Base-by-base conservation (phyloP, 2,113 vertebrate genomes). In the Pagrus major region DNA sequence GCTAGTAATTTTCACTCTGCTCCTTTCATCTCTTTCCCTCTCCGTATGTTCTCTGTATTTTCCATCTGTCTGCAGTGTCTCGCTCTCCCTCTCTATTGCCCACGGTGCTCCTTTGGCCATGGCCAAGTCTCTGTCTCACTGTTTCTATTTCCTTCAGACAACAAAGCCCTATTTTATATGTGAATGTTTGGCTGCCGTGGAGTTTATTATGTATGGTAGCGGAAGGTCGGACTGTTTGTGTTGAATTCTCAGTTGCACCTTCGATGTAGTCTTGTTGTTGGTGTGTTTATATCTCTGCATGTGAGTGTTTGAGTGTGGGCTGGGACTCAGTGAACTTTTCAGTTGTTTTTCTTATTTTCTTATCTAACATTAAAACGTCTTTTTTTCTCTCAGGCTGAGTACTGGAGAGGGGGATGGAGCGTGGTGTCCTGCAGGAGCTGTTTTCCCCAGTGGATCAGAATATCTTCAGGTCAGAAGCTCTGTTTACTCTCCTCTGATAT, bases 361-460 rank as follows among this genome's bases (percentile, higher is more conserved):
- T 42, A 39, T 46, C 11, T 29, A 54, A 49, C 58, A 68, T 39
- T 35, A 58, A n/a, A 31, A 27, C 1, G 6, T 55, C 4, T 82
- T 7, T 71, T 46, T 73, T 16, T 88, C 46, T 80, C 65, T 44
- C 90, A 98, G 97, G 92, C 81, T 99, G 87, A 97, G 96, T 35
- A 96, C 94, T 37, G 96, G 95, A 0, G 96, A 97, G 0, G 97
- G 97, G 0, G 97, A 98, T 1, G 97, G 97, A 2, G 97, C 97
- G 0, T 99, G 97, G 97, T 98, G 97, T 73, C 97, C 97, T 0
- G 94, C 94, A n/a, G 96, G 94, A 27, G 86, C 96, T 0, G 97
- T 98, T 35, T 98, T 93, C 37, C 97, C 96, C 9, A 94, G 90
- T 2, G 96, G 94, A 46, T 95, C 96, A 1, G 97, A 99, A 83